These are phyloP conservation scores for Collichthys lucidus DNA, from an alignment of 2,113 vertebrate genomes.

Conservation along the genomic window DNA sequence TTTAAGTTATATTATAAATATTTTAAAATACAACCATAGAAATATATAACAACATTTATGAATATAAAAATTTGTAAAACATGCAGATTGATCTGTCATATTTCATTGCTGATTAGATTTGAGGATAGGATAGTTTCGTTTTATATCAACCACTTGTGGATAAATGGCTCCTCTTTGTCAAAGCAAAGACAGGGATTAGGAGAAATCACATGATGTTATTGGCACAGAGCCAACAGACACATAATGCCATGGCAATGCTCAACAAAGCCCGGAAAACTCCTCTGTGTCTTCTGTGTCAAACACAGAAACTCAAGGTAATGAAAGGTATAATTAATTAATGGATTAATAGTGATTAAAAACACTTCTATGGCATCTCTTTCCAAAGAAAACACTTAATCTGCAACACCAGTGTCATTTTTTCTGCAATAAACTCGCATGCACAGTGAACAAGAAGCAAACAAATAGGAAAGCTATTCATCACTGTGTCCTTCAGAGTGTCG, in stretches of 20 bases:
- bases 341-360: neutral
- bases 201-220: constrained; percentile 75
- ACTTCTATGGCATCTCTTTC: neutral
- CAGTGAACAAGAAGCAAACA: neutral
- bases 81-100: neutral
- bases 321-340: neutral
- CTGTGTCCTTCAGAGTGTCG: constrained; percentile 8
- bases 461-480: constrained; percentile 14
- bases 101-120: neutral
- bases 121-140: neutral
- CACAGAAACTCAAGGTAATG: neutral
- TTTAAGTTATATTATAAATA: neutral
- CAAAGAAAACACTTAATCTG: neutral
- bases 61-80: neutral
- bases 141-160: neutral
- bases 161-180: neutral
- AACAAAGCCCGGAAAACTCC: constrained; percentile 5
- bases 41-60: neutral
- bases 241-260: constrained; percentile 9
- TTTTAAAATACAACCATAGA: neutral
- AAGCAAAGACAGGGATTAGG: constrained; percentile 23
- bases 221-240: constrained; percentile 37
- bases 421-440: neutral
- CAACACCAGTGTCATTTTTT: neutral
- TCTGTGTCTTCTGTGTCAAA: neutral